Evolutionary conservation across 37 sponge, comb jelly and placozoan genomes (phyloP), one percentile per base, ranked within the genome.

Genomic region (Geodia barretti): DNA sequence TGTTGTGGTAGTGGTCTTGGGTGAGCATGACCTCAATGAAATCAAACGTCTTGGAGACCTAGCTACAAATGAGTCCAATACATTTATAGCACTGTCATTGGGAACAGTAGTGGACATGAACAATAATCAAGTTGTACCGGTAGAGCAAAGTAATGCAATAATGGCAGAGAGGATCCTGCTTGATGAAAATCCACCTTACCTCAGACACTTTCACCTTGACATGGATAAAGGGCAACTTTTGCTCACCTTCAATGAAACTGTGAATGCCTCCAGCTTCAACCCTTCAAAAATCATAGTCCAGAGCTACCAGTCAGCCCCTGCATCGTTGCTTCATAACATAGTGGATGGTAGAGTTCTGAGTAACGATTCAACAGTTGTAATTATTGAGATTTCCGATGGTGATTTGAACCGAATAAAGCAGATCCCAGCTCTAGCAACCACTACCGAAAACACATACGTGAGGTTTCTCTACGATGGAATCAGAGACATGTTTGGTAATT

Each of bases 161-260:
- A 76, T 79, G 74, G 91, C 83, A 19, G 60, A 70, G 2, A 86
- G 75, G 31, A 34, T 88, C 4, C 68, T 54, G 0, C 77, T 35
- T 24, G 96, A 96, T 75, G 23, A 2, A 1, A 87, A 42, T 29
- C 84, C 84, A 54, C 96, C 96, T 20, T 21, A 67, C 0, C 67
- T 96, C 3, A 21, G 80, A 39, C 42, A 65, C 0, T 92, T 87
- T 70, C 29, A 77, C 41, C 78, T 96, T 3, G 91, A 96, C 43
- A 75, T 96, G 88, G 70, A 96, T 66, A 67, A 35, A 3, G 94
- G 96, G 43, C 66, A 60, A 4, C 62, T 96, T 36, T 75, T 58
- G 14, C 69, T 96, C 19, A 92, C 76, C 31, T 96, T 96, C 61
- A 78, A 88, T 76, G 96, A 96, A 73, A 96, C 94, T 59, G 87